Conservation (phyloP, 2,888 invertebrate genomes). For the Dryobotodes eremita region DNA sequence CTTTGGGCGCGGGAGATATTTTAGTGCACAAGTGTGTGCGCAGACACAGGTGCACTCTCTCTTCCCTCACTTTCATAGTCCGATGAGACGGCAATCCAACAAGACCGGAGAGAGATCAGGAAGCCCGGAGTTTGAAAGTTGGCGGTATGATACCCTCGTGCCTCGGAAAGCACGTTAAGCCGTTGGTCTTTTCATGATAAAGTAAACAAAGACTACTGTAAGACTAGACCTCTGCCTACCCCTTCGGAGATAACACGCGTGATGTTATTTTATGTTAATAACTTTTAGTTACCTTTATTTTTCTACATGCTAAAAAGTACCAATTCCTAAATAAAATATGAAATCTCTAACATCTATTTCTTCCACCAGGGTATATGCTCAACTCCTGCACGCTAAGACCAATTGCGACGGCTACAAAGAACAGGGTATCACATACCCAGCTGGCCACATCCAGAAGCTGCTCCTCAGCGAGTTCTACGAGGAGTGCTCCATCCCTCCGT, state of each 20-base stretch:
- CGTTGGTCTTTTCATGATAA: neutral
- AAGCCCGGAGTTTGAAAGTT: neutral
- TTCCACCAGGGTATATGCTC: conserved; percentile 91
- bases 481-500: conserved; percentile 93
- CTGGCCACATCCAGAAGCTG: conserved; percentile 91
- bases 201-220: neutral
- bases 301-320: neutral
- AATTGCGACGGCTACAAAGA: conserved; percentile 95
- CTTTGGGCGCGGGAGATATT: too few relatives aligned
- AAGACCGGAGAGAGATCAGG: too few relatives aligned
- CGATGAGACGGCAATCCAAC: too few relatives aligned
- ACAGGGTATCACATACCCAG: conserved; percentile 93
- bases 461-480: conserved; percentile 92
- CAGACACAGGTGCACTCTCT: too few relatives aligned
- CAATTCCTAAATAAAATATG: neutral
- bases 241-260: neutral
- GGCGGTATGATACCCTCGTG: neutral
- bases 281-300: too few relatives aligned
- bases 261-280: neutral
- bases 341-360: neutral
- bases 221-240: neutral
- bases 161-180: neutral
- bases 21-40: too few relatives aligned
- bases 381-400: conserved; percentile 94
- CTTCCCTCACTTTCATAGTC: too few relatives aligned